These are phyloP conservation scores for Takifugu bimaculatus DNA, from an alignment of 2,113 vertebrate species.

Conservation along the genomic window DNA sequence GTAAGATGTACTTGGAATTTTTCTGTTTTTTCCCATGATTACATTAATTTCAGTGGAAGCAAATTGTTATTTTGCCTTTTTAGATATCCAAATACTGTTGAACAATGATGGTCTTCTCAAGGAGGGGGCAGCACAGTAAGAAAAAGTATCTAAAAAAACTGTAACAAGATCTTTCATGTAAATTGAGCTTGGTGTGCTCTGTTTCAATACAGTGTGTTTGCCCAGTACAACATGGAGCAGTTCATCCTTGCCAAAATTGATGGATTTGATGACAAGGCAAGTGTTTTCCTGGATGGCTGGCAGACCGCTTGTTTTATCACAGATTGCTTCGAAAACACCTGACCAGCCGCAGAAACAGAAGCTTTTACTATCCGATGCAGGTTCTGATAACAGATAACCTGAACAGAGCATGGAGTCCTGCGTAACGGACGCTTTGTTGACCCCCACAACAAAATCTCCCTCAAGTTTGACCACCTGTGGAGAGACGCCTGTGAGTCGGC, in stretches of 20 bases:
- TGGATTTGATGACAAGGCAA: conserved; percentile 87
- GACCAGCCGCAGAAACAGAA: background rate
- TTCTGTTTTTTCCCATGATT: background rate
- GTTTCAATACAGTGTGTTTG: conserved; percentile 83
- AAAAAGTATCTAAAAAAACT: background rate
- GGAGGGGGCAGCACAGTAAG: conserved; percentile 92
- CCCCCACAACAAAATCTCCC: conserved; percentile 91
- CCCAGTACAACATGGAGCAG: conserved; percentile 98
- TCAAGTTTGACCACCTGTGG: conserved; percentile 95
- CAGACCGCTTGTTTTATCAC: background rate
- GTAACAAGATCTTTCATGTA: background rate
- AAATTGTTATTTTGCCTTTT: conserved; percentile 24
- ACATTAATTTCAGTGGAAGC: background rate
- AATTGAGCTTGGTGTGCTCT: conserved; percentile 2
- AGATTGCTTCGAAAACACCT: background rate
- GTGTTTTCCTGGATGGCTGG: background rate
- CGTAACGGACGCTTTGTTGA: conserved; percentile 92
- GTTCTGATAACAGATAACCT: conserved; percentile 82
- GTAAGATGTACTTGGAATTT: conserved; percentile 63
- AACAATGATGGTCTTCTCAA: conserved; percentile 93
- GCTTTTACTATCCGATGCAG: conserved; percentile 60
- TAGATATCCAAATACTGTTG: conserved; percentile 91
- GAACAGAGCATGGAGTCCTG: conserved; percentile 85
- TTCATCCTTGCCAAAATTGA: conserved; percentile 90
- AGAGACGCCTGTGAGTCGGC: conserved; percentile 86